Percentiles rank a stretch among this genome's conserved stretches.
phyloP scores from a whole-genome alignment of 2,888 invertebrate genomes.

The Sycophila texana region DNA sequence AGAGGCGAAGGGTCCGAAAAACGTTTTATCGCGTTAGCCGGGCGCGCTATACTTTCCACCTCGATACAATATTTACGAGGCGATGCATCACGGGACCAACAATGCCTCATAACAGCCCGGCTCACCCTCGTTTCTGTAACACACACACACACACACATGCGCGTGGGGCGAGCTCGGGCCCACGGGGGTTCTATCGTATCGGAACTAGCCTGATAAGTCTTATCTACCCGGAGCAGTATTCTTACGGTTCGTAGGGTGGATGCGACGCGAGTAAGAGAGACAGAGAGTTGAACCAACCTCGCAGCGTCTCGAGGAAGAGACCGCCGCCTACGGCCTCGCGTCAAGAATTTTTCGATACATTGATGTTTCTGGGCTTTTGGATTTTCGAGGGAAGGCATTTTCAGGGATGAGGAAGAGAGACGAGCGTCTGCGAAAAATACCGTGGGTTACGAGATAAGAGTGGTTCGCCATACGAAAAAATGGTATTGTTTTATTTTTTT shows the following conservation, averaged over 20 bases:
- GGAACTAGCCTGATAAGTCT: constrained; percentile 71
- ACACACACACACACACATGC: constrained; percentile 5
- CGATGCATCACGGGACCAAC: constrained; percentile 73
- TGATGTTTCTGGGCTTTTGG: too few relatives aligned
- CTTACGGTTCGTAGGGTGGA: constrained; percentile 60
- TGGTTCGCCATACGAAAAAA: too few relatives aligned
- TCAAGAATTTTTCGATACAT: too few relatives aligned
- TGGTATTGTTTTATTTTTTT: too few relatives aligned
- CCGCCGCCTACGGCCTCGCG: too few relatives aligned
- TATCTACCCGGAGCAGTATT: constrained; percentile 72
- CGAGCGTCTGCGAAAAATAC: too few relatives aligned
- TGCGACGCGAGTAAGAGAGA: constrained; percentile 8
- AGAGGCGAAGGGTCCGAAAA: constrained; percentile 30
- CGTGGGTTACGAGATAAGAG: too few relatives aligned
- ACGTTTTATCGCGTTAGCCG: constrained; percentile 47
- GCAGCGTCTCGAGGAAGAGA: constrained; percentile 45
- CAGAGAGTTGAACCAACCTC: constrained; percentile 15
- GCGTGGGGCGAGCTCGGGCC: neutral
- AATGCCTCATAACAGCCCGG: constrained; percentile 62
- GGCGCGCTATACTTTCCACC: constrained; percentile 63
- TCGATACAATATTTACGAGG: constrained; percentile 74
- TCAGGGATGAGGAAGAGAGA: too few relatives aligned
- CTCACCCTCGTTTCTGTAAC: constrained; percentile 5
- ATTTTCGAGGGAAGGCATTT: too few relatives aligned
- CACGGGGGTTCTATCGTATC: constrained; percentile 71